A percentile compares a stretch with the other conserved stretches of the same genome.
Evolutionary conservation across 23 tunicate genomes (phyloP).

Genomic region (Phallusia fumigata): DNA sequence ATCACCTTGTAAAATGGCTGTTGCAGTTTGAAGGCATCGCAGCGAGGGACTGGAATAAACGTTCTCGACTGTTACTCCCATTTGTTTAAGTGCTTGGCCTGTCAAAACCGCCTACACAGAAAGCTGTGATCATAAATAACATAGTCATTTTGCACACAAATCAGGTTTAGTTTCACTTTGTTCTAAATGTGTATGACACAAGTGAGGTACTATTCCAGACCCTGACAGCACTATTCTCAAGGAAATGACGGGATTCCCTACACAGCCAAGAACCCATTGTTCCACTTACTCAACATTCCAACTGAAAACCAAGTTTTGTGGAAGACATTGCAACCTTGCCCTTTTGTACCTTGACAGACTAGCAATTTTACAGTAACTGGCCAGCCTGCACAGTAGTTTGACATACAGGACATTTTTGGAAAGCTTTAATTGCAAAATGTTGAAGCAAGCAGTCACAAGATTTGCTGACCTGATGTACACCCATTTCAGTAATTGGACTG

Average conservation of each 20-base stretch:
- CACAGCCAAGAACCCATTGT: no score
- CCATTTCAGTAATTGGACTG: conserved; percentile 92
- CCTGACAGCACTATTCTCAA: no score
- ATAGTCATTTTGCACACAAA: neutral
- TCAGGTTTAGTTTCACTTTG: no score
- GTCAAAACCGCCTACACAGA: conserved; percentile 65
- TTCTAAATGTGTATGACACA: no score
- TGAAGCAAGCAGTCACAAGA: neutral
- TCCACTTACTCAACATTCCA: no score
- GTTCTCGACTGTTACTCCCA: conserved; percentile 61
- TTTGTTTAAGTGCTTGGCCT: conserved; percentile 81
- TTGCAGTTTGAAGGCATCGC: conserved; percentile 78
- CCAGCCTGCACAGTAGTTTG: no score
- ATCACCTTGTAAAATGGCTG: conserved; percentile 61
- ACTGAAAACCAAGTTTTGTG: no score
- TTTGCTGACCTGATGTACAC: conserved; percentile 73
- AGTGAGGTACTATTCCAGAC: no score
- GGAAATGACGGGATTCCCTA: no score
- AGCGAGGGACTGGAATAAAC: conserved; percentile 87
- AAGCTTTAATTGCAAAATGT: neutral
- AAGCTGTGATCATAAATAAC: neutral
- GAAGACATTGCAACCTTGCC: no score
- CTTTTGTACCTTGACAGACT: no score
- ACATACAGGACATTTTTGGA: neutral
- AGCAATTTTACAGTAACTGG: no score